phyloP scores from a whole-genome alignment of 2,888 invertebrate genomes.

The Loripinus fragilis region DNA sequence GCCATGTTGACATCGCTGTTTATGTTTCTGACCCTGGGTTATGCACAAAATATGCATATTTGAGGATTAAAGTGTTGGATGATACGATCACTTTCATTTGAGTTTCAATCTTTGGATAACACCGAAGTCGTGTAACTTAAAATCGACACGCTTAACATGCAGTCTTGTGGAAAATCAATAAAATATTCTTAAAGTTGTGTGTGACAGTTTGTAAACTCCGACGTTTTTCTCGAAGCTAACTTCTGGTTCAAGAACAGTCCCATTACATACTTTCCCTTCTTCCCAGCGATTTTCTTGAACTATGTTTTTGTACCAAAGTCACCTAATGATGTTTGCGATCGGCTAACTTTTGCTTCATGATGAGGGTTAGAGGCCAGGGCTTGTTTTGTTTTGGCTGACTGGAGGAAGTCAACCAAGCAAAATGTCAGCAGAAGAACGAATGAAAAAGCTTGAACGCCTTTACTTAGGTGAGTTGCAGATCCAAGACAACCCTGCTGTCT shows the following conservation, averaged over 20 bases:
- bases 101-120: neutral
- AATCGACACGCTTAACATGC: neutral
- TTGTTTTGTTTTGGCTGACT: constrained; percentile 45
- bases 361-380: neutral
- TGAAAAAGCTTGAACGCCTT: constrained; percentile 93
- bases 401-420: constrained; percentile 29
- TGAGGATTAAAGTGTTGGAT: neutral
- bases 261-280: neutral
- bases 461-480: constrained; percentile 86
- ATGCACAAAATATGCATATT: constrained; percentile 4
- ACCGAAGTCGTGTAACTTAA: neutral
- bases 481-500: no score
- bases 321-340: neutral
- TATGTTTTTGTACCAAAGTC: neutral
- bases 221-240: neutral
- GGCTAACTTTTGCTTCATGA: neutral
- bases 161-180: neutral
- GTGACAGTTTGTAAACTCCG: neutral
- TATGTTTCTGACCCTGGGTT: constrained; percentile 28
- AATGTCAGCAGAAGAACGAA: constrained; percentile 87
- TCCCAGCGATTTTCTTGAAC: neutral
- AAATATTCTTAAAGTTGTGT: neutral
- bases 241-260: constrained; percentile 1
- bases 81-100: neutral
- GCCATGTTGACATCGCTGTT: constrained; percentile 65